phyloP scores from a whole-genome alignment of 2,797 vertebrate genomes.

The Alca torda region DNA sequence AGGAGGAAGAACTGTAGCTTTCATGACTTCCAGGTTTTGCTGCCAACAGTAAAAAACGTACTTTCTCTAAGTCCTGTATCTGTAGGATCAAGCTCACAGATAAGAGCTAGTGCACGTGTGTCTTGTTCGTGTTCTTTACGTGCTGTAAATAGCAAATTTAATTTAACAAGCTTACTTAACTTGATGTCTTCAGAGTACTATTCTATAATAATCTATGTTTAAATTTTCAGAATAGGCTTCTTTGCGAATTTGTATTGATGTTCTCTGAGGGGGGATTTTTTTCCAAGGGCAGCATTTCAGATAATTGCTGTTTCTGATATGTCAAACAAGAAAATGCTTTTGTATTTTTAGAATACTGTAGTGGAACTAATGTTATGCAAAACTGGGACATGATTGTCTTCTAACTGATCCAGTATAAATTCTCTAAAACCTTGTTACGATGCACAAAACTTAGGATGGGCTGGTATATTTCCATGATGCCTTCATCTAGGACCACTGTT shows the following conservation, averaged over 20 bases:
- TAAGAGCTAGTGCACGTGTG: neutral
- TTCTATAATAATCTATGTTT: neutral
- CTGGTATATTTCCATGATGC: neutral
- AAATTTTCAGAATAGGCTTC: neutral
- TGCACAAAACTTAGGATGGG: neutral
- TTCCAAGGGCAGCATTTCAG: neutral
- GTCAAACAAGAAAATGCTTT: neutral
- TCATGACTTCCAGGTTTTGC: neutral
- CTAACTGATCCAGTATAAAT: neutral
- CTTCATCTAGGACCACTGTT: neutral
- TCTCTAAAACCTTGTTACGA: neutral
- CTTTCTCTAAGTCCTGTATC: neutral
- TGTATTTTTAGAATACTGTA: neutral
- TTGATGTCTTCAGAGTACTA: neutral
- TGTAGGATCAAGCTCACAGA: neutral
- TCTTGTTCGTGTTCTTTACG: neutral
- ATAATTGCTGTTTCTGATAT: neutral
- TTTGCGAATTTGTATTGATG: neutral
- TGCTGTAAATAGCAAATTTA: neutral
- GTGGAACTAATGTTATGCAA: neutral
- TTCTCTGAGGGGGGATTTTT: neutral
- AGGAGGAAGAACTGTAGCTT: neutral
- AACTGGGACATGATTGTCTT: neutral
- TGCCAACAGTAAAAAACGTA: neutral
- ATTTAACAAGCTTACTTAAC: neutral